Evolutionary conservation across 2,888 invertebrate species (phyloP).

Genomic region (Ophion costatus): DNA sequence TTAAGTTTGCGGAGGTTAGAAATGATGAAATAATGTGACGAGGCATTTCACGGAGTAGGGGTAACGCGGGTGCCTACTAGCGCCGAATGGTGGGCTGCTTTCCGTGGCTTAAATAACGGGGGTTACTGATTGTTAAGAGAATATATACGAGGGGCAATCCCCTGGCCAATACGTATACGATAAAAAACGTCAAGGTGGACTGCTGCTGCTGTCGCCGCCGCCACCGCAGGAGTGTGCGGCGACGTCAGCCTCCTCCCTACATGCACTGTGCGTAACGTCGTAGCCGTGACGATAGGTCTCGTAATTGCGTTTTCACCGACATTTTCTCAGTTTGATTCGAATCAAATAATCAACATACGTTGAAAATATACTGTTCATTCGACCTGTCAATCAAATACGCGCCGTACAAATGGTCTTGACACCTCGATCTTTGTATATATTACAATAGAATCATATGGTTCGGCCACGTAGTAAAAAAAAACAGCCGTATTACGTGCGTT

Average conservation of each 20-base stretch:
- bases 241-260: neutral
- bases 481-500: slow-evolving; percentile 39
- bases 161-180: neutral
- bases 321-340: neutral
- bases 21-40: too few species aligned
- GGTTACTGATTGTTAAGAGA: too few species aligned
- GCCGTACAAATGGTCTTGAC: neutral
- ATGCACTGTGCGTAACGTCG: neutral
- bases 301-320: neutral
- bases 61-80: too few species aligned
- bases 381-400: too few species aligned
- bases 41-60: too few species aligned
- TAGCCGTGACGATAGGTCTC: neutral
- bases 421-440: neutral
- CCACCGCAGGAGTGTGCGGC: neutral
- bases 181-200: neutral
- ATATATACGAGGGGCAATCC: too few species aligned
- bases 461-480: slow-evolving; percentile 45
- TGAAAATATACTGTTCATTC: neutral
- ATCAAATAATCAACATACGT: neutral
- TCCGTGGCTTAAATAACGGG: too few species aligned
- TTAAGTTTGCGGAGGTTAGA: too few species aligned
- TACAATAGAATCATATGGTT: slow-evolving; percentile 43
- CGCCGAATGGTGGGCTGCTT: too few species aligned
- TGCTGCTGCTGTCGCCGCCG: neutral